Evolutionary conservation across 35 echinoderm and acorn worm species (phyloP), one percentile per base, ranked within the genome.

Genomic region (Heliocidaris erythrogramma): DNA sequence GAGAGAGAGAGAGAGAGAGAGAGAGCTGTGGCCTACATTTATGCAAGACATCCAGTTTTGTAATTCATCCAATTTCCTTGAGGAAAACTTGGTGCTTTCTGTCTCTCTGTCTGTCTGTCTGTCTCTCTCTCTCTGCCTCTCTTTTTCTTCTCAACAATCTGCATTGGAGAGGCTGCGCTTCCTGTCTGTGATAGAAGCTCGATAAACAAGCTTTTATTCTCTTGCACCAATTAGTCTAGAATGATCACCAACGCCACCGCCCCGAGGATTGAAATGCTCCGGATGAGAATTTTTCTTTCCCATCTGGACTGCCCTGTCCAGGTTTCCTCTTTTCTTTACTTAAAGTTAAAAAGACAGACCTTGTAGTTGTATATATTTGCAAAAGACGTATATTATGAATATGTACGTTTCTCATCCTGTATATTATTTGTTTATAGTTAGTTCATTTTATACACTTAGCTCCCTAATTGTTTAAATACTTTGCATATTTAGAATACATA

Each of bases 161-260:
- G 47, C 18, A 14, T 47, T 48, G 14, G 31, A 89, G 30, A 89
- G 30, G 16, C 87, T 5, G 16, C 87, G 24, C 87, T 89, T 89
- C 87, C 87, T 89, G 87, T 89, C 87, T 89, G 31, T 27, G 87
- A 89, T 32, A 32, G 87, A 32, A 48, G 18, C 87, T 89, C 47
- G 87, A 89, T 89, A 89, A 89, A 89, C 87, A 89, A 89, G 87
- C 87, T 89, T 89, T 89, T 89, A 89, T 89, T 89, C 18, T 89
- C 29, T 89, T 32, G 31, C 87, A 89, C 30, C 87, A 89, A 89
- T 89, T 89, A 89, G 87, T 89, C 87, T 48, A 89, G 87, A 89
- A 89, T 89, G 87, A 48, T 48, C 24, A 48, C 31, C 87, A 89
- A 47, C 11, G 30, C 87, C 87, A 78, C 65, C 7, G 65, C 65